Percentiles rank a stretch among this genome's conserved stretches.
Evolutionary conservation across 35 echinoderm and acorn worm species (phyloP).

Genomic region (Lytechinus pictus): DNA sequence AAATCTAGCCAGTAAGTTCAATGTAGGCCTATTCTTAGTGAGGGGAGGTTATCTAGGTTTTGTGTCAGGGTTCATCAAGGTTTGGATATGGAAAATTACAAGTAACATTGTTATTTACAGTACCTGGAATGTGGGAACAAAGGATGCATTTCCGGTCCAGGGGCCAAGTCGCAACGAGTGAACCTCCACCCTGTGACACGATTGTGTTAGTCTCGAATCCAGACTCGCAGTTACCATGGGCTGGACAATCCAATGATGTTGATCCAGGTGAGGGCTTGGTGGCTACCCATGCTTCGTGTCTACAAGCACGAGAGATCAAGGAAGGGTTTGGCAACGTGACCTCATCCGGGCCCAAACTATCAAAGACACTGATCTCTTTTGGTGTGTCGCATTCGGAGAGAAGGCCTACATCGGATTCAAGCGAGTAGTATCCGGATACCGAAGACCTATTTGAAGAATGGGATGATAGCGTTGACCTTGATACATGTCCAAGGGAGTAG

Average conservation of each 20-base stretch:
- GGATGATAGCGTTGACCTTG: constrained; percentile 20
- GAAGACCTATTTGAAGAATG: constrained; percentile 32
- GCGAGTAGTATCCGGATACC: constrained; percentile 35
- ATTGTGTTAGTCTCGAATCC: neutral
- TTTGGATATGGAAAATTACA: neutral
- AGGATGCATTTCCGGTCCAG: neutral
- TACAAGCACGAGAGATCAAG: neutral
- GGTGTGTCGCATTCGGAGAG: constrained; percentile 37
- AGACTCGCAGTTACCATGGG: neutral
- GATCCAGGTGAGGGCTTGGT: neutral
- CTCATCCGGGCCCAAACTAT: neutral
- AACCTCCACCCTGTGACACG: neutral
- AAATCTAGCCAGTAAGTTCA: neutral
- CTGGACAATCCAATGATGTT: neutral
- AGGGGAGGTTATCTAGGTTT: neutral
- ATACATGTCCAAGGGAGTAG: neutral
- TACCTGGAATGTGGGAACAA: neutral
- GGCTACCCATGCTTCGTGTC: neutral
- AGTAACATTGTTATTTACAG: neutral
- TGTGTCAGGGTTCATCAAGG: neutral
- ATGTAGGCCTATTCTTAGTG: neutral
- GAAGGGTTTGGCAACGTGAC: neutral
- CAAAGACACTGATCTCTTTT: constrained; percentile 19
- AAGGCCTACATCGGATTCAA: constrained; percentile 20
- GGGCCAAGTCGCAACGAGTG: constrained; percentile 26